Conservation (phyloP, 2,113 vertebrate genomes). For the Polypterus bichir region DNA sequence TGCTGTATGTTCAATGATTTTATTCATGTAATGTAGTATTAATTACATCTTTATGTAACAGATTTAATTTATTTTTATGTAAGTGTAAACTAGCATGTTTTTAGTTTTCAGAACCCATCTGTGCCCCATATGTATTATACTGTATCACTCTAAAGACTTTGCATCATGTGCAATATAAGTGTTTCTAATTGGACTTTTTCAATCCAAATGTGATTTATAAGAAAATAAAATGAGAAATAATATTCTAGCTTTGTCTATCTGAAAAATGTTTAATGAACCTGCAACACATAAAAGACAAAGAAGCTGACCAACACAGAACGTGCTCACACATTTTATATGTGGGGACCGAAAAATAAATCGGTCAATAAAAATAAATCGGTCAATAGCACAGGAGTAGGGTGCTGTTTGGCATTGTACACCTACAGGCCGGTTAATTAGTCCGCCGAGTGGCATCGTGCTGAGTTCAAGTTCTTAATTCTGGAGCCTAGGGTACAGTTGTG, state of each 20-base stretch:
- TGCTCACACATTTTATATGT: too few relatives aligned
- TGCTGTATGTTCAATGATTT: conserved; percentile 30
- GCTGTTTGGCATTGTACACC: neutral
- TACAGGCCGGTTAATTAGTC: neutral
- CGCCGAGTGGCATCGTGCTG: too few relatives aligned
- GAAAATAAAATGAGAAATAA: conserved; percentile 69
- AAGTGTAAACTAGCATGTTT: conserved; percentile 41
- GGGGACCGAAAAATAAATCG: too few relatives aligned
- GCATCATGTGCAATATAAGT: conserved; percentile 73
- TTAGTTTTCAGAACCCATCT: conserved; percentile 44
- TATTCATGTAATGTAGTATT: conserved; percentile 50
- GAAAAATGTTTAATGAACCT: conserved; percentile 1
- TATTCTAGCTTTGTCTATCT: conserved; percentile 27
- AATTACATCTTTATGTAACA: conserved; percentile 16
- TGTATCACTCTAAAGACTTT: conserved; percentile 51
- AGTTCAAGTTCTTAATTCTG: too few relatives aligned
- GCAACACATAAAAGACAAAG: neutral
- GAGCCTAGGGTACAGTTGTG: too few relatives aligned
- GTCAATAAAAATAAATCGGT: too few relatives aligned
- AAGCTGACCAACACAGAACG: neutral
- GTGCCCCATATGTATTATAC: conserved; percentile 47
- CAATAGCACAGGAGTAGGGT: too few relatives aligned
- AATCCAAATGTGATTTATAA: conserved; percentile 65
- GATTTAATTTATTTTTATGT: conserved; percentile 33
- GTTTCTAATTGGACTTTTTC: conserved; percentile 58